These are phyloP conservation scores for Tiliacea aurago DNA, from an alignment of 2,888 invertebrate species.

Conservation along the genomic window DNA sequence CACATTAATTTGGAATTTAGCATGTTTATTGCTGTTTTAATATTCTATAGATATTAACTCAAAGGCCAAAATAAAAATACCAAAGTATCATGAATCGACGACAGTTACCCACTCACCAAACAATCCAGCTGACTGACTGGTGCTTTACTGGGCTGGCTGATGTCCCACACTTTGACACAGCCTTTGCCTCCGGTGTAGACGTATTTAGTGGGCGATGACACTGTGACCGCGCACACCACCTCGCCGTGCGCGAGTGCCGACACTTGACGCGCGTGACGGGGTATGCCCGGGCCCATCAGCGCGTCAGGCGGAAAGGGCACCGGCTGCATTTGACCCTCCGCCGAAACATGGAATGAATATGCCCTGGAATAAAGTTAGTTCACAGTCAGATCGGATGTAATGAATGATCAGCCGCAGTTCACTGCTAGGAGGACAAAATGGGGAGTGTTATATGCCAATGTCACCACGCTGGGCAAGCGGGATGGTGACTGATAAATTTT, in stretches of 20 bases:
- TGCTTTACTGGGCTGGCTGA: slow-evolving; percentile 96
- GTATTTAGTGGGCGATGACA: slow-evolving; percentile 97
- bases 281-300: slow-evolving; percentile 97
- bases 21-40: slow-evolving; percentile 16
- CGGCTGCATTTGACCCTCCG: slow-evolving; percentile 97
- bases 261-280: slow-evolving; percentile 97
- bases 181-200: slow-evolving; percentile 99
- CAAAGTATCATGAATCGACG: slow-evolving; percentile 71
- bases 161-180: slow-evolving; percentile 99
- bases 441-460: slow-evolving; percentile 55
- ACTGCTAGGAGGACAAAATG: slow-evolving; percentile 48
- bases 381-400: slow-evolving; percentile 18
- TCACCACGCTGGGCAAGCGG: slow-evolving; percentile 63
- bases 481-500: slow-evolving; percentile 49
- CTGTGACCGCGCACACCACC: slow-evolving; percentile 99
- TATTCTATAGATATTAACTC: slow-evolving; percentile 7
- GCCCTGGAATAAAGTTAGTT: slow-evolving; percentile 90
- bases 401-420: slow-evolving; percentile 54
- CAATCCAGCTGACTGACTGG: slow-evolving; percentile 98
- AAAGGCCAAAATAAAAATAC: slow-evolving; percentile 54
- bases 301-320: slow-evolving; percentile 99
- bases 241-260: slow-evolving; percentile 98
- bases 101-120: slow-evolving; percentile 93
- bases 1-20: slow-evolving; percentile 47
- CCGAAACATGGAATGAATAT: slow-evolving; percentile 98